Conservation (phyloP, 2,797 vertebrate genomes). For the Chrosomus eos region DNA sequence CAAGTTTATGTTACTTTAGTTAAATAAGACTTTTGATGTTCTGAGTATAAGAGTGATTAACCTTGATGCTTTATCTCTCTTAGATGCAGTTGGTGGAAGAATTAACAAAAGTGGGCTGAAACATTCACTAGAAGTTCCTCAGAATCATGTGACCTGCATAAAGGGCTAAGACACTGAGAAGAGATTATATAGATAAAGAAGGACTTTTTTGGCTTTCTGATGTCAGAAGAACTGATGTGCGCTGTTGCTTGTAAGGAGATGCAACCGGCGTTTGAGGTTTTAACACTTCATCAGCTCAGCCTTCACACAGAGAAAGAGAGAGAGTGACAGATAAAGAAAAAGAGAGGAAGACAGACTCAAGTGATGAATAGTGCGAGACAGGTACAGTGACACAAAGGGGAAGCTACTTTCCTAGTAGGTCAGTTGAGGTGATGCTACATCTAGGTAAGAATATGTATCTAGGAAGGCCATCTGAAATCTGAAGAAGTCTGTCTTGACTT, state of each 20-base stretch:
- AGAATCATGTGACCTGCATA: background rate
- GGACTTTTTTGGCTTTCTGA: background rate
- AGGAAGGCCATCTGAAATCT: background rate
- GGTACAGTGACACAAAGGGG: background rate
- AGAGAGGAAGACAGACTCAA: background rate
- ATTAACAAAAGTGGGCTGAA: background rate
- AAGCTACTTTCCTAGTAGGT: background rate
- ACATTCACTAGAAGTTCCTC: background rate
- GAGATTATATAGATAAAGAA: background rate
- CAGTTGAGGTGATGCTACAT: background rate
- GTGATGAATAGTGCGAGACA: conserved; percentile 22
- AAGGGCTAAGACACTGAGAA: background rate
- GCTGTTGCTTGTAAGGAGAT: background rate
- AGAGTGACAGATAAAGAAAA: conserved; percentile 3
- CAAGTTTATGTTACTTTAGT: background rate
- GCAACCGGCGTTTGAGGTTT: conserved; percentile 46
- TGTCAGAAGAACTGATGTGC: conserved; percentile 2
- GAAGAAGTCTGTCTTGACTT: background rate
- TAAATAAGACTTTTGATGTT: background rate
- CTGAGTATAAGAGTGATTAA: background rate
- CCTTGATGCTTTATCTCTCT: background rate
- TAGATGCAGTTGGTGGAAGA: background rate
- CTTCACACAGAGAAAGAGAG: conserved; percentile 6
- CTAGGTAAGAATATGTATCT: background rate
- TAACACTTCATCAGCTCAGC: conserved; percentile 41